phyloP scores from a whole-genome alignment of 2,888 invertebrate genomes.

The Chaetoderma sp. region DNA sequence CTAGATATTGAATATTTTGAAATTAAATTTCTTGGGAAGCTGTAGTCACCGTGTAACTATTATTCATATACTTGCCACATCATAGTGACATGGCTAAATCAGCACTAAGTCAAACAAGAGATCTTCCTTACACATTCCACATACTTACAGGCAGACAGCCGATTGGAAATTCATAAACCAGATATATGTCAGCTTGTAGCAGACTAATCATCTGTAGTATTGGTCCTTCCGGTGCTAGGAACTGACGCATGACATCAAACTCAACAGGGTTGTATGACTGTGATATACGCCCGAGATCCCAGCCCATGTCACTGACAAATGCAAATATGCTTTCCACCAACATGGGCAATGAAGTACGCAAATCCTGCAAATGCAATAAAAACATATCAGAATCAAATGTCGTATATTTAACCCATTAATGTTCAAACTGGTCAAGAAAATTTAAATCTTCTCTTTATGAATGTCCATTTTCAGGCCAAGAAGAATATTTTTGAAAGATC shows the following conservation, averaged over 20 bases:
- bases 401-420: no score
- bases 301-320: slow-evolving; percentile 73
- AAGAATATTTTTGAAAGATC: no score
- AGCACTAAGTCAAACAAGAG: no score
- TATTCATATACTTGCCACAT: no score
- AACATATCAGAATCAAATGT: not conserved
- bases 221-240: slow-evolving; percentile 86
- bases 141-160: slow-evolving; percentile 82
- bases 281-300: slow-evolving; percentile 83
- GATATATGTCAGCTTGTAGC: slow-evolving; percentile 82
- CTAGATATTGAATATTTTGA: no score
- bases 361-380: slow-evolving; percentile 72
- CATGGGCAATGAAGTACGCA: slow-evolving; percentile 82
- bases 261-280: slow-evolving; percentile 74
- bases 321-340: slow-evolving; percentile 87
- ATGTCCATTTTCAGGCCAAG: no score
- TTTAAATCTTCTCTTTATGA: no score
- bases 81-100: no score
- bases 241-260: slow-evolving; percentile 79
- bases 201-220: slow-evolving; percentile 86
- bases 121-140: no score
- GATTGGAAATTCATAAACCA: slow-evolving; percentile 86
- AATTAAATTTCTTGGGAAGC: no score
- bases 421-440: no score
- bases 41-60: no score